phyloP scores from a whole-genome alignment of 1,140 invertebrate species.

The Brachionus rubens region DNA sequence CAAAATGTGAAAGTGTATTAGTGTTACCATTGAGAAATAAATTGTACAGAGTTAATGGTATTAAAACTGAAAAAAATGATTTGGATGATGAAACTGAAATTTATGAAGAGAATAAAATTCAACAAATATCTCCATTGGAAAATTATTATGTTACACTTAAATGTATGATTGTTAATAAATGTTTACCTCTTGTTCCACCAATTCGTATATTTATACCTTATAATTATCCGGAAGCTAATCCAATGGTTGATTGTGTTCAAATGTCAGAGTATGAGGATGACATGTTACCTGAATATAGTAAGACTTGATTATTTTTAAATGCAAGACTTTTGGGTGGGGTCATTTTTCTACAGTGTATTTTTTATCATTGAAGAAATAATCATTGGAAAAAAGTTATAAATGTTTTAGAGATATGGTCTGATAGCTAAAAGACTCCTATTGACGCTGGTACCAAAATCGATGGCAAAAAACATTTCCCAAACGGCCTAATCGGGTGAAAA shows the following conservation, averaged over 20 bases:
- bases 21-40: background rate
- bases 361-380: too few relatives aligned
- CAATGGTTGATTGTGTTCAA: slow-evolving; percentile 22
- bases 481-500: too few relatives aligned
- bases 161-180: background rate
- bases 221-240: slow-evolving; percentile 15
- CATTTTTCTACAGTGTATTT: background rate
- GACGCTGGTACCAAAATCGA: too few relatives aligned
- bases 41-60: background rate
- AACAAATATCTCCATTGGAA: background rate
- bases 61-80: slow-evolving; percentile 19
- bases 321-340: background rate
- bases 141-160: slow-evolving; percentile 35
- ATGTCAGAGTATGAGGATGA: slow-evolving; percentile 2
- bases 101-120: background rate
- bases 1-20: background rate
- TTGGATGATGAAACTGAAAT: background rate
- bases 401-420: too few relatives aligned
- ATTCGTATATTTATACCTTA: slow-evolving; percentile 19
- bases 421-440: too few relatives aligned
- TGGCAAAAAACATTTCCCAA: too few relatives aligned
- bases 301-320: background rate
- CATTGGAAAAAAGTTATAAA: too few relatives aligned
- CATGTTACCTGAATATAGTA: slow-evolving; percentile 10
- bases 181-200: slow-evolving; percentile 10